A percentile compares a stretch with the other conserved stretches of the same genome.
Conservation (phyloP, 2,888 invertebrate genomes). For the Augiades crinisus region DNA sequence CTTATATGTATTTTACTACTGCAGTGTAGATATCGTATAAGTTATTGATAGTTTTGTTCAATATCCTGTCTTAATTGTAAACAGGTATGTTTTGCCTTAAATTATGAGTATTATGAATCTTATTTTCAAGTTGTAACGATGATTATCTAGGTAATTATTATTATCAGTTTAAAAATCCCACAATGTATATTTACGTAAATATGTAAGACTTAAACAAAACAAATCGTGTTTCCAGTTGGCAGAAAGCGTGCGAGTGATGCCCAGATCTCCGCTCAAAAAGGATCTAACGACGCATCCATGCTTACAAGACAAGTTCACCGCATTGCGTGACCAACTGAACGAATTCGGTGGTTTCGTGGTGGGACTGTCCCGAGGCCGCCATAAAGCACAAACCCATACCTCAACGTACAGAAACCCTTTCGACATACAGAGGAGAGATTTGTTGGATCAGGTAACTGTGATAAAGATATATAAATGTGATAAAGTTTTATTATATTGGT, state of each 20-base stretch:
- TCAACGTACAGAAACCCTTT: slow-evolving; percentile 97
- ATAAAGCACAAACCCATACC: slow-evolving; percentile 79
- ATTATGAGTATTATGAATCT: too few relatives aligned
- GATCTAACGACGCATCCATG: slow-evolving; percentile 91
- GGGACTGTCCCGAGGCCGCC: slow-evolving; percentile 81
- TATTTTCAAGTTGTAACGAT: too few relatives aligned
- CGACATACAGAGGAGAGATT: slow-evolving; percentile 93
- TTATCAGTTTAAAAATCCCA: too few relatives aligned
- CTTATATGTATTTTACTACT: too few relatives aligned
- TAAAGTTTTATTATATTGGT: too few relatives aligned
- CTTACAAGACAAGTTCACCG: slow-evolving; percentile 90
- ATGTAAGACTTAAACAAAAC: too few relatives aligned
- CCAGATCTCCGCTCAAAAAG: slow-evolving; percentile 87
- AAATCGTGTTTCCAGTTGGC: slow-evolving; percentile 83
- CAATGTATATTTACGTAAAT: too few relatives aligned
- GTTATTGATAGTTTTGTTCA: too few relatives aligned
- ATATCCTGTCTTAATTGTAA: too few relatives aligned
- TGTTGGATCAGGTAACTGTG: slow-evolving; percentile 89
- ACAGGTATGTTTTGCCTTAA: too few relatives aligned
- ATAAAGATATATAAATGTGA: neutral
- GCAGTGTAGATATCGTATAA: too few relatives aligned
- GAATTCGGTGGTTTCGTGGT: slow-evolving; percentile 93
- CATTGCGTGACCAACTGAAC: slow-evolving; percentile 91
- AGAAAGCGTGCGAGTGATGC: slow-evolving; percentile 89
- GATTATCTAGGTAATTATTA: too few relatives aligned